Evolutionary conservation across 2,113 vertebrate genomes (phyloP).

Genomic region (Platysternon megacephalum): DNA sequence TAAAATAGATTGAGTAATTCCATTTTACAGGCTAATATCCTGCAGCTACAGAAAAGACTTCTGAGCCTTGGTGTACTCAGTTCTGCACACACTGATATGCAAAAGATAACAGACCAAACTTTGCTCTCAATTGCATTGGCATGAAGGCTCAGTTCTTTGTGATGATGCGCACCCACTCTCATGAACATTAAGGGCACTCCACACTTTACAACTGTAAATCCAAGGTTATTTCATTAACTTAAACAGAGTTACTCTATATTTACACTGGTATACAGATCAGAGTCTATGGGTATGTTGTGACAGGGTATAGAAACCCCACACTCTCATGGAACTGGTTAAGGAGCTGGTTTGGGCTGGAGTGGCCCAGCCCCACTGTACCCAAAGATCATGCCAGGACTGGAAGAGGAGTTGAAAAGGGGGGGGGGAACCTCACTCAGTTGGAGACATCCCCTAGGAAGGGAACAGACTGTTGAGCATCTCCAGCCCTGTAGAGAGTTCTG

Average conservation of each 20-base stretch:
- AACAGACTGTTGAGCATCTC: too few species aligned
- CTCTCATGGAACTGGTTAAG: too few species aligned
- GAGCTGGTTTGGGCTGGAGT: too few species aligned
- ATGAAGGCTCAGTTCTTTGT: background rate
- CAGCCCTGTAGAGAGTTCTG: too few species aligned
- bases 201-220: background rate
- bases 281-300: background rate
- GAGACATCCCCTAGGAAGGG: too few species aligned
- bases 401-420: too few species aligned
- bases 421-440: too few species aligned
- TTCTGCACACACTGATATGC: background rate
- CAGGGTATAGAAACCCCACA: too few species aligned
- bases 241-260: background rate
- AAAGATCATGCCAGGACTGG: too few species aligned
- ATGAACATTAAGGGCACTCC: background rate
- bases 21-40: background rate
- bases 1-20: background rate
- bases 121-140: background rate
- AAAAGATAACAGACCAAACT: background rate
- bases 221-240: background rate
- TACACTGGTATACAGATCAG: background rate
- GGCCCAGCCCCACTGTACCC: too few species aligned
- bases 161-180: background rate
- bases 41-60: background rate
- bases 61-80: background rate